Evolutionary conservation across 2,797 vertebrate species (phyloP).

Genomic region (Oryzias sinensis): DNA sequence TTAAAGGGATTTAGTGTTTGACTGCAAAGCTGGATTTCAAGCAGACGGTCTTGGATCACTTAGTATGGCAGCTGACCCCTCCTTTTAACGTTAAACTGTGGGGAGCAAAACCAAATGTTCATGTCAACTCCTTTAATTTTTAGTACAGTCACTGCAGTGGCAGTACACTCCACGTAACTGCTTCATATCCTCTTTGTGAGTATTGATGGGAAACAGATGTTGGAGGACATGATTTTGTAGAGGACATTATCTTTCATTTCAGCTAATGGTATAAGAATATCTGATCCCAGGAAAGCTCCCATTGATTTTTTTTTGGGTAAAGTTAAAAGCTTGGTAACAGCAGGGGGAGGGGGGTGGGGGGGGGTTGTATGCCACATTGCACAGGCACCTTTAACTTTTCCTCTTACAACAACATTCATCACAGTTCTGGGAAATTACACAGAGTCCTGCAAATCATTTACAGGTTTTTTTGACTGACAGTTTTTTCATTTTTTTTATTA

Average conservation of each 20-base stretch:
- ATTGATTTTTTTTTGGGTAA: too few species aligned
- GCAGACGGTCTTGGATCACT: conserved; percentile 11
- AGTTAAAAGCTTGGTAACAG: too few species aligned
- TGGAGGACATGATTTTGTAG: conserved; percentile 29
- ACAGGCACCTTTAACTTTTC: conserved; percentile 1
- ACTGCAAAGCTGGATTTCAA: conserved; percentile 10
- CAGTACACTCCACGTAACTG: conserved; percentile 31
- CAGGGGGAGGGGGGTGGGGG: too few species aligned
- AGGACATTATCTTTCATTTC: conserved; percentile 27
- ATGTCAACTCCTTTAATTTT: conserved; percentile 25
- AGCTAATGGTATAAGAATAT: conserved; percentile 27
- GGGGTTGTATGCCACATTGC: too few species aligned
- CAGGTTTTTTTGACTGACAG: conserved; percentile 50
- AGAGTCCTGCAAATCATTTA: conserved; percentile 34
- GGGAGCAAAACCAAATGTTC: conserved; percentile 44
- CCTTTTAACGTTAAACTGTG: conserved; percentile 40
- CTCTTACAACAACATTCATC: neutral
- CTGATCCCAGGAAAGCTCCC: conserved; percentile 2
- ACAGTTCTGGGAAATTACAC: conserved; percentile 3
- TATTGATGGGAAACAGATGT: conserved; percentile 61
- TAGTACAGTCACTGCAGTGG: conserved; percentile 7
- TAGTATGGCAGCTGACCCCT: conserved; percentile 42
- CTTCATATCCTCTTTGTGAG: conserved; percentile 34
- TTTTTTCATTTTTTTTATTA: conserved; percentile 33
- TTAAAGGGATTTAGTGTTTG: conserved; percentile 6